Evolutionary conservation across 1,140 invertebrate species (phyloP), one percentile per base, ranked within the genome.

Genomic region (Meloidogyne floridensis): DNA sequence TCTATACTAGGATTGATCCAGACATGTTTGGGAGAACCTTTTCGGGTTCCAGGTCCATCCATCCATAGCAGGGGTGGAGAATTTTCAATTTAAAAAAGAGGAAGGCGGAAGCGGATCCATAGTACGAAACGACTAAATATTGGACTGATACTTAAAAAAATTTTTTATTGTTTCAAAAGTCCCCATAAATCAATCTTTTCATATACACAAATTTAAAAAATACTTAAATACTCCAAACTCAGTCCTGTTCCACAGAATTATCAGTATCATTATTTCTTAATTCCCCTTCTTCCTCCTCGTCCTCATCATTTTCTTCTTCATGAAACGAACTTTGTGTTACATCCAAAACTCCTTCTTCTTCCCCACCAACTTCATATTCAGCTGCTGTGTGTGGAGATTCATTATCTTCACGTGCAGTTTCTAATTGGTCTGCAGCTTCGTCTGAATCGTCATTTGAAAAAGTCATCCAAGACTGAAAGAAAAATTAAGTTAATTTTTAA

Each of bases 401-500:
- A 2, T 32, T 32, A 32, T 32, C 75, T 42, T 47, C 54, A 77
- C n/a, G 51, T 59, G 54, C 42, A 10, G 78, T 74, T 72, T 59
- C 51, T 80, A 32, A 15, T n/a, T 54, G 47, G 6, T 80, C 78
- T n/a, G 15, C 43, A 10, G 54, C 69, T n/a, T 77, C 20, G 76
- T 84, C 84, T 54, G 71, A 75, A 11, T 87, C 83, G 43, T 86
- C 86, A 54, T 87, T 87, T 42, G 84, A 70, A 73, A 87, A 88
- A 69, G 83, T 78, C 77, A 88, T 59, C 87, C 87, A 87, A 9
- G 86, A 87, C 87, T 87, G 75, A 59, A 87, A 81, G 13, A 13
- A 84, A 79, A 84, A 80, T 13, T 81, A 18, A 80, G 10, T 43
- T 65, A 80, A 32, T 32, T 32, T 32, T 32, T 32, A 32, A 32